phyloP scores from a whole-genome alignment of 2,888 invertebrate species.

The Ochropleura plecta region DNA sequence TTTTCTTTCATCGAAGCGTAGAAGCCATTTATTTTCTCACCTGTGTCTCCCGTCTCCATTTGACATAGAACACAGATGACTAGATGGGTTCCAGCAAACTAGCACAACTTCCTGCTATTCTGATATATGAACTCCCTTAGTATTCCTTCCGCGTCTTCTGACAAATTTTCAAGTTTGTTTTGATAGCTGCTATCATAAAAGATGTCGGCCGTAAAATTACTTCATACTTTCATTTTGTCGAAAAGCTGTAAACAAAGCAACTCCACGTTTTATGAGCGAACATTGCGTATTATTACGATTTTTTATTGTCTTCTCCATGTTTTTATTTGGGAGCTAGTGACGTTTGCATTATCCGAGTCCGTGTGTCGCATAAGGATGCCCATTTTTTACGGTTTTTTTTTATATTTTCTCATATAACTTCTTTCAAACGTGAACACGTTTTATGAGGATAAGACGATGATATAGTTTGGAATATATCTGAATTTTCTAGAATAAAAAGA shows the following conservation, averaged over 20 bases:
- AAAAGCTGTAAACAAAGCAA: slow-evolving; percentile 70
- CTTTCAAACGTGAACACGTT: slow-evolving; percentile 45
- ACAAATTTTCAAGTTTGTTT: slow-evolving; percentile 57
- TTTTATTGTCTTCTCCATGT: slow-evolving; percentile 71
- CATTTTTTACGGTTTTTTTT: slow-evolving; percentile 55
- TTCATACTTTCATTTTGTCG: slow-evolving; percentile 68
- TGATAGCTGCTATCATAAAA: slow-evolving; percentile 60
- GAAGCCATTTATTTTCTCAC: background rate
- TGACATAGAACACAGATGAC: slow-evolving; percentile 13
- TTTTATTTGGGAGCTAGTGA: slow-evolving; percentile 67
- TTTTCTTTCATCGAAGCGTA: background rate
- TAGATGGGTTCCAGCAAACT: slow-evolving; percentile 1
- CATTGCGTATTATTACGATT: slow-evolving; percentile 70
- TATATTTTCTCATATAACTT: slow-evolving; percentile 43
- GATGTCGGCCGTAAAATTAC: slow-evolving; percentile 61
- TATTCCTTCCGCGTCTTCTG: slow-evolving; percentile 36
- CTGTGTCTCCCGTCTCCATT: slow-evolving; percentile 19
- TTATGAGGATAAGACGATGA: slow-evolving; percentile 17
- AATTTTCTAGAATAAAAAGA: slow-evolving; percentile 6
- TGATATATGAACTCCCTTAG: slow-evolving; percentile 14
- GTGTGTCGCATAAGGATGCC: slow-evolving; percentile 42
- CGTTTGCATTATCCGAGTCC: slow-evolving; percentile 53
- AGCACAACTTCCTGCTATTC: background rate
- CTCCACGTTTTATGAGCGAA: slow-evolving; percentile 68
- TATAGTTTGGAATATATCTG: slow-evolving; percentile 30